Evolutionary conservation across 1,140 invertebrate genomes (phyloP), one percentile per base, ranked within the genome.

Genomic region (Protaetia brevitarsis): DNA sequence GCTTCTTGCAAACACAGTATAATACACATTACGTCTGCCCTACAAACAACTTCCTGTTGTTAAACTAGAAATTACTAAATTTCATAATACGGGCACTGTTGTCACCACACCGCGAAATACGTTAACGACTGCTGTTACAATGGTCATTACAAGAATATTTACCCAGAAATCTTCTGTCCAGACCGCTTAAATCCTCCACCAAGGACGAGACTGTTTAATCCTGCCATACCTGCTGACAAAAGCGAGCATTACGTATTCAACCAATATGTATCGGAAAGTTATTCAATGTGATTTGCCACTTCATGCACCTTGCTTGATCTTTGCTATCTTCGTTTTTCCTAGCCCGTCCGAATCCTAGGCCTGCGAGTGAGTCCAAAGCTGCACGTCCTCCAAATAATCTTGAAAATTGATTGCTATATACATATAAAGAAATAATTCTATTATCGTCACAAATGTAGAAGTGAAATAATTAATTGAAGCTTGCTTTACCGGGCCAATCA

Each of bases 171-270:
- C 26, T 51, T 51, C n/a, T 51, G 41, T 23, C 41, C 41, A 51
- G 57, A 59, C n/a, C 57, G 28, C n/a, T 59, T 59, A 11, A 59
- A 59, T 13, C 57, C 57, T 2, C 57, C 57, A 3, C 57, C 57
- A 29, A 59, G 57, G 11, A 29, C 26, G 13, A 59, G 26, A 59
- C 57, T 59, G 26, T 31, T 59, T 23, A 59, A 27, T 59, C 11
- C 57, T 28, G 29, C 26, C 30, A 31, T 59, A 29, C 26, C 57
- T 59, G 13, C 30, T 30, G 13, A 29, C 23, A 29, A 13, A 29
- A 59, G n/a, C 1, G 19, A 11, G 5, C 28, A 1, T 51, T 1
- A 19, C 2, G 16, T 51, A 51, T 51, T 2, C 8, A 1, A 16
- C 1, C 2, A 19, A 19, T 30, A 7, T 29, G n/a, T 0, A 8